Percentiles rank a stretch among this genome's conserved stretches.
Evolutionary conservation across 2,888 invertebrate genomes (phyloP).

Genomic region (Eupithecia pulchellata): DNA sequence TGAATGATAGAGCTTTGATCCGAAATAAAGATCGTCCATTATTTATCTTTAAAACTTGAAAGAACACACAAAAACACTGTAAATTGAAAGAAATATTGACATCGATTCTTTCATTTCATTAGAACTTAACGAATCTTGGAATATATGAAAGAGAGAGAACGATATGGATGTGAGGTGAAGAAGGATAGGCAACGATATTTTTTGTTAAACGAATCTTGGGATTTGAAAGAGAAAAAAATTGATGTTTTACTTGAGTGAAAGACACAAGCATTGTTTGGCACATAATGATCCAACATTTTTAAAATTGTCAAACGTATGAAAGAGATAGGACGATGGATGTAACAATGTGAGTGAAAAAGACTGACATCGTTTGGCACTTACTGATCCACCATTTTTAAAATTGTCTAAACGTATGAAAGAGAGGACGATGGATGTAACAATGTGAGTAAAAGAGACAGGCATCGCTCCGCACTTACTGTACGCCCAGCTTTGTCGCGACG

Average conservation of each 20-base stretch:
- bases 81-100: slow-evolving; percentile 22
- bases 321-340: slow-evolving; percentile 67
- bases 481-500: slow-evolving; percentile 97
- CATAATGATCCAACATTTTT: slow-evolving; percentile 97
- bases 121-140: background rate
- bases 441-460: slow-evolving; percentile 72
- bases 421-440: slow-evolving; percentile 64
- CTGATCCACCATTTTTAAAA: slow-evolving; percentile 94
- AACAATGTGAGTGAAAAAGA: slow-evolving; percentile 67
- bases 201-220: background rate
- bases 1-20: too few species aligned
- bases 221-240: slow-evolving; percentile 47
- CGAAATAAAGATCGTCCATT: too few species aligned
- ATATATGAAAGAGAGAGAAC: slow-evolving; percentile 53
- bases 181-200: background rate
- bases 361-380: slow-evolving; percentile 87
- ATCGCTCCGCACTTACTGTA: slow-evolving; percentile 91
- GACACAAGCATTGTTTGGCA: slow-evolving; percentile 70
- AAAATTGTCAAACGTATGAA: background rate
- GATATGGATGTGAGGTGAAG: background rate
- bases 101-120: background rate
- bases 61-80: slow-evolving; percentile 6
- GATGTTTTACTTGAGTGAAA: slow-evolving; percentile 66
- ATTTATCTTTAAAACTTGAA: too few species aligned
- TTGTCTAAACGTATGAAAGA: slow-evolving; percentile 38